Evolutionary conservation across 30 jellyfish, hydroid and myxozoan species (phyloP), one percentile per base, ranked within the genome.

Genomic region (Rhopilema esculentum): DNA sequence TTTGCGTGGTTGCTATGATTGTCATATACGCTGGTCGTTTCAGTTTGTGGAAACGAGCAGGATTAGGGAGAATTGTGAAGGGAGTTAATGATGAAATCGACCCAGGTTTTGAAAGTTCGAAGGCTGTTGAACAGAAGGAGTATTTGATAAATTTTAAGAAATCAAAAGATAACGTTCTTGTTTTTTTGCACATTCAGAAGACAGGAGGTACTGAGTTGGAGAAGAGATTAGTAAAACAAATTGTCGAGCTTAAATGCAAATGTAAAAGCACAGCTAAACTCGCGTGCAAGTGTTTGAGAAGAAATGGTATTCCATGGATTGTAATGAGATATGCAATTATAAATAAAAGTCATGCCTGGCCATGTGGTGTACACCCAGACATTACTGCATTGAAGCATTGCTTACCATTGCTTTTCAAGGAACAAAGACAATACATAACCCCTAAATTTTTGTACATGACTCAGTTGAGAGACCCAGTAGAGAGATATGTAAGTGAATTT

Each of bases 351-450:
- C 32, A 25, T 40, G 88, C 82, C 21, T 95, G 99, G 99, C 99
- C 99, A 8, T 95, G 99, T 86, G 99, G 99, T 6, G 69, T 90
- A 8, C 99, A 95, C 85, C 97, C 99, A 50, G 99, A 83, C 69
- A 75, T 72, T 22, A 78, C 95, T n/a, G 80, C 85, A 51, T 27
- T 90, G 75, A 51, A 27, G 21, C 51, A 67, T 8, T 95, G 99
- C 80, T 57, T 91, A 16, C 99, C 97, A 22, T 67, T 57, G 61
- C 69, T 95, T 24, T 73, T 88, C 69, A 63, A 70, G 8, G 22
- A 63, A 18, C 12, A 21, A 0, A 91, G 88, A 0, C 28, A 26
- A 24, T 49, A 70, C 19, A 32, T 51, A 1, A 62, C 63, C 22
- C 79, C 88, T 18, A 82, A 85, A 19, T 88, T 76, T 28, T 65